phyloP scores from a whole-genome alignment of 2,888 invertebrate species.

The Poecilobothrus nobilitatus region DNA sequence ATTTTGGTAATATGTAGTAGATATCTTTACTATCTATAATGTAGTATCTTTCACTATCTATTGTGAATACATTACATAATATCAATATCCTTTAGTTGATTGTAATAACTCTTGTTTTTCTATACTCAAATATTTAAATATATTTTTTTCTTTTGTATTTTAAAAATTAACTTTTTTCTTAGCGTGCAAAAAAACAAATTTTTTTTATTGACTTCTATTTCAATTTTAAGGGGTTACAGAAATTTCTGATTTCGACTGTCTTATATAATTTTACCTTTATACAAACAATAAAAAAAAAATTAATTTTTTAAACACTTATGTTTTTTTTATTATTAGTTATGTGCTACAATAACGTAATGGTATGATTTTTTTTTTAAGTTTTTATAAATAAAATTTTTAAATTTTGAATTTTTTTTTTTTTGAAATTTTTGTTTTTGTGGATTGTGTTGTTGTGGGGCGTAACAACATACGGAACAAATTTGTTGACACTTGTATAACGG shows the following conservation, averaged over 20 bases:
- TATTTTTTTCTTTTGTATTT: no score
- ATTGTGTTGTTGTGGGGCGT: not conserved
- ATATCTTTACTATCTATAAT: no score
- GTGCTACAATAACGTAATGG: not conserved
- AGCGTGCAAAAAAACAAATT: not conserved
- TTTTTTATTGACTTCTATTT: not conserved
- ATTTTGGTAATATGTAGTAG: no score
- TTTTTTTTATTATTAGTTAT: conserved; percentile 1
- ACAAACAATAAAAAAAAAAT: not conserved
- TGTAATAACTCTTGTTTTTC: no score
- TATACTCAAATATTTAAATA: no score
- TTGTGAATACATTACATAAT: no score
- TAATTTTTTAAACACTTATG: not conserved
- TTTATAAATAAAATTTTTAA: not conserved
- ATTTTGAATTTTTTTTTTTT: no score
- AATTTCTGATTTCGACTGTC: not conserved
- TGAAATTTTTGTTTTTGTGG: no score
- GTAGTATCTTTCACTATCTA: no score
- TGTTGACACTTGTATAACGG: not conserved
- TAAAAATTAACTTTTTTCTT: not conserved
- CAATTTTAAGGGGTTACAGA: not conserved
- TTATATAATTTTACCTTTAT: not conserved
- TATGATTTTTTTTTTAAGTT: not conserved
- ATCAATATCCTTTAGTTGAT: no score
- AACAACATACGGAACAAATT: not conserved